Evolutionary conservation across 2,888 invertebrate species (phyloP), one percentile per base, ranked within the genome.

Genomic region (Nasonia oneida): DNA sequence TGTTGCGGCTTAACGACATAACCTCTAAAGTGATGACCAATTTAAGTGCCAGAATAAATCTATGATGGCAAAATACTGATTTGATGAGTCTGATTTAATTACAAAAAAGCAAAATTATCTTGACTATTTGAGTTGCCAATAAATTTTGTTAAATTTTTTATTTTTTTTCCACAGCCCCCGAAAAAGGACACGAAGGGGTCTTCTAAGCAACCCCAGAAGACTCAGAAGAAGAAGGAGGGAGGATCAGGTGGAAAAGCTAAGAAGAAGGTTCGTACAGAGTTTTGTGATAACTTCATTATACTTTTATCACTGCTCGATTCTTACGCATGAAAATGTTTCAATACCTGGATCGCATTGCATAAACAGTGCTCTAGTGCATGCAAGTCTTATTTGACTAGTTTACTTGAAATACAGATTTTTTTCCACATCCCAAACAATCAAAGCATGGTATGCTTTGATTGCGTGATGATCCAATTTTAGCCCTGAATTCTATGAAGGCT

Each of bases 191-290:
- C 98, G 29, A 98, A 98, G 94, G 95, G 97, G 91, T 96, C 97
- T 94, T 96, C 97, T 87, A 98, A 98, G 94, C 97, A 98, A 94
- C 98, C 98, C 88, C 98, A 98, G 92, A 98, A 98, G 94, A 97
- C 98, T 89, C 97, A 97, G 91, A 98, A 98, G 94, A 98, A 98
- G 95, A 98, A 98, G 94, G 98, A 98, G 94, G 98, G 98, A 93
- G 97, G 97, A 92, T 97, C 97, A 89, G 98, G 98, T 91, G 98
- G 98, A 90, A 98, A 98, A 95, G 98, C 98, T 92, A 98, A 98
- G 94, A 98, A 98, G 97, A 98, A 98, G 98, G 97, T 96, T 91
- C 77, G 89, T 89, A 81, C 23, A 73, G 12, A 73, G 42, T n/a
- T 0, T 5, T 70, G 18, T 37, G 29, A 33, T 23, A 70, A 67